Evolutionary conservation across 2,797 vertebrate genomes (phyloP), one percentile per base, ranked within the genome.

Genomic region (Propithecus deckenii): DNA sequence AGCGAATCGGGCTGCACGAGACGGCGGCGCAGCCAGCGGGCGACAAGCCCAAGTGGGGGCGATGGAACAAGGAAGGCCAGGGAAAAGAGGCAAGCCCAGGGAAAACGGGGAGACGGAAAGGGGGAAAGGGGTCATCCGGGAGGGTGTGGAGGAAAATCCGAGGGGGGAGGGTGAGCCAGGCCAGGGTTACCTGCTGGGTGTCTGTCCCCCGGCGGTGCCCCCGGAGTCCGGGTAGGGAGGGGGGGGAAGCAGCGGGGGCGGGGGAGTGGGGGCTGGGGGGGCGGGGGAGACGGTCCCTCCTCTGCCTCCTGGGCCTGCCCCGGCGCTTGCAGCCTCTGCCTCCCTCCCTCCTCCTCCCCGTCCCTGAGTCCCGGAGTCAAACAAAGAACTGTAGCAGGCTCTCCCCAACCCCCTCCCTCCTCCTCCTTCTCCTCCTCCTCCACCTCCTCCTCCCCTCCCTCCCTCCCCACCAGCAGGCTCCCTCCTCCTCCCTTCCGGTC

Each of bases 171-270:
- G 92, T 12, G 43, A 97, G 91, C 86, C 97, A 98, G 98, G 98
- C 90, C 93, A 17, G 97, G 98, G 98, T 98, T 98, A 98, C 97
- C 97, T 98, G 97, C 98, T 98, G 98, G 98, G 98, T 98, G 96
- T 99, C 98, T 98, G 98, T 98, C 98, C 98, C 98, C 98, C 98
- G 98, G 98, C 98, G 95, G 97, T 96, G 97, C 96, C 97, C 52
- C 97, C 97, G 96, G 97, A 97, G 94, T 95, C 97, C 96, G 97
- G 97, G 97, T 97, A 97, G 98, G 98, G 97, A 98, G 97, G 96
- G 98, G 55, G 98, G 96, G 98, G 86, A 96, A 96, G 95, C 93
- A 98, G 98, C 97, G 96, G 98, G 97, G 93, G 98, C 96, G 67
- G 94, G 95, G 97, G 94, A 38, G 69, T 52, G 96, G 91, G 97